phyloP scores from a whole-genome alignment of 2,888 invertebrate species.

The Hydropsyche betteni region DNA sequence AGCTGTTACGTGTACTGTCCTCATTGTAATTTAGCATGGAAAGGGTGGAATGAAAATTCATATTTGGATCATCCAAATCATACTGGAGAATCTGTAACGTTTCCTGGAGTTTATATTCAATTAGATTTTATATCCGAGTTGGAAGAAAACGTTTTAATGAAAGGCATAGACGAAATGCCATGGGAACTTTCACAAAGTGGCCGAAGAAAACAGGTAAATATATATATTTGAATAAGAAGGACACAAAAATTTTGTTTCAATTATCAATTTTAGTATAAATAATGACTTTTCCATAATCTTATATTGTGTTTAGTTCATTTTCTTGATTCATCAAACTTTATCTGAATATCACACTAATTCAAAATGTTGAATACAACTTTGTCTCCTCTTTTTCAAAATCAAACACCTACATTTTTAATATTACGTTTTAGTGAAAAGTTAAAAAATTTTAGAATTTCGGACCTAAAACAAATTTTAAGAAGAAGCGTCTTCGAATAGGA shows the following conservation, averaged over 20 bases:
- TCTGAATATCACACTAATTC: too few species aligned
- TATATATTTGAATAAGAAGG: constrained; percentile 1
- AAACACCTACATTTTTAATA: too few species aligned
- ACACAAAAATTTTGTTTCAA: too few species aligned
- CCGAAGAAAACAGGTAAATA: constrained; percentile 81
- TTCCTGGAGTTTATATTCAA: constrained; percentile 75
- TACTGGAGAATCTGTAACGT: constrained; percentile 67
- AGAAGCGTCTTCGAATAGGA: constrained; percentile 80
- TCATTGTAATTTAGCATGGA: constrained; percentile 77
- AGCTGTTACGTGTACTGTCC: constrained; percentile 80
- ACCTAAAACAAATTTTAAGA: constrained; percentile 98
- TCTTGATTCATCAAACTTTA: too few species aligned
- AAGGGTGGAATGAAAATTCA: constrained; percentile 73
- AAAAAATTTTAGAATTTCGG: constrained; percentile 80
- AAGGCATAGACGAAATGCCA: constrained; percentile 77
- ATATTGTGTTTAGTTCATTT: too few species aligned
- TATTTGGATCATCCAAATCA: constrained; percentile 76
- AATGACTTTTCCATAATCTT: too few species aligned
- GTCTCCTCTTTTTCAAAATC: too few species aligned
- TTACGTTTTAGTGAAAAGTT: too few species aligned
- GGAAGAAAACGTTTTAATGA: constrained; percentile 75
- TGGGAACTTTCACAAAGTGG: constrained; percentile 97
- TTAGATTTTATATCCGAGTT: constrained; percentile 75
- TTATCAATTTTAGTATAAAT: too few species aligned
- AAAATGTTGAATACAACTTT: too few species aligned